phyloP scores from a whole-genome alignment of 2,888 invertebrate genomes.

The Altica lythri region DNA sequence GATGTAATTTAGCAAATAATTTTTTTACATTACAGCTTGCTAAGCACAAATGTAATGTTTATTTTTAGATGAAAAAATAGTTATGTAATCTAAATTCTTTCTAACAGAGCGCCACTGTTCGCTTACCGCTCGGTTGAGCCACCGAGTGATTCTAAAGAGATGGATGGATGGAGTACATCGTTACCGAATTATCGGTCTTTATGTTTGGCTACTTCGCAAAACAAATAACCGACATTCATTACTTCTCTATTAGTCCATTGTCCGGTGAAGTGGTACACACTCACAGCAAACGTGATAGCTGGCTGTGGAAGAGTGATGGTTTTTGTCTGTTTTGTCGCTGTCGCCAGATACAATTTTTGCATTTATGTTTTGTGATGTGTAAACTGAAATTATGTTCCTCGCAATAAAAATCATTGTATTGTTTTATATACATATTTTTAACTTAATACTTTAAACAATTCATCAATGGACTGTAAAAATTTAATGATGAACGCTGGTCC shows the following conservation, averaged over 20 bases:
- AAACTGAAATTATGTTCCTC: too few relatives aligned
- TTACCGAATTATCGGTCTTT: constrained; percentile 47
- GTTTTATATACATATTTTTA: too few relatives aligned
- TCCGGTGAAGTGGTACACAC: constrained; percentile 13
- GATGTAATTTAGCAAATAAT: too few relatives aligned
- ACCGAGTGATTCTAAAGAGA: constrained; percentile 27
- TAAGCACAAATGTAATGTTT: too few relatives aligned
- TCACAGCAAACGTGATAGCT: constrained; percentile 7
- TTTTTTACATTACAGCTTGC: too few relatives aligned
- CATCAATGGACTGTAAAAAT: background rate
- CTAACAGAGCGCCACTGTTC: background rate
- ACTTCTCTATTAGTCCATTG: constrained; percentile 39
- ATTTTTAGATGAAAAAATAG: background rate
- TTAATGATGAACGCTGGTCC: background rate
- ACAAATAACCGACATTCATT: constrained; percentile 45
- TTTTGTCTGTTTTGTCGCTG: constrained; percentile 14
- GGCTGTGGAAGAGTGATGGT: constrained; percentile 20
- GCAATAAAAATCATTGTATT: too few relatives aligned
- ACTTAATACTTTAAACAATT: constrained; percentile 1
- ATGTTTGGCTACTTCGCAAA: constrained; percentile 45
- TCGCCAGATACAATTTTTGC: constrained; percentile 19
- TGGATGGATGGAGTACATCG: constrained; percentile 46
- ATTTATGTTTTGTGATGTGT: too few relatives aligned
- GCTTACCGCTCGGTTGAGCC: background rate
- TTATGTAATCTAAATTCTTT: too few relatives aligned